phyloP scores from a whole-genome alignment of 1,140 invertebrate species.

The Littorina saxatilis region DNA sequence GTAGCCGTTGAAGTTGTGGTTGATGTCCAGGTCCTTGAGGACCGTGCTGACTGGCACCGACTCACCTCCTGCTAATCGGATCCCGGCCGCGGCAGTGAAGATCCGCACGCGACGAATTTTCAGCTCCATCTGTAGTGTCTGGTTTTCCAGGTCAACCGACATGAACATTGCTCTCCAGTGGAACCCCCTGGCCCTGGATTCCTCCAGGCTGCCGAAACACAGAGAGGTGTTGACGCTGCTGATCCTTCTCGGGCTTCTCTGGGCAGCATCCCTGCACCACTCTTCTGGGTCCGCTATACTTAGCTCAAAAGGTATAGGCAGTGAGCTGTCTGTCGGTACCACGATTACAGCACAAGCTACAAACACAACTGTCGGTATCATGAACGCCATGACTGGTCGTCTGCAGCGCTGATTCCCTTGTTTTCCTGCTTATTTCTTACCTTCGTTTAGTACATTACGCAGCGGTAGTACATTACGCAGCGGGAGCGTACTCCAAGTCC shows the following conservation, averaged over 20 bases:
- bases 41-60: not conserved
- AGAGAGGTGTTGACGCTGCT: not conserved
- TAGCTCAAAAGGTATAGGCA: conserved; percentile 20
- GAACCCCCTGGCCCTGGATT: not conserved
- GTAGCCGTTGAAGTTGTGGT: conserved; percentile 26
- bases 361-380: too few relatives aligned
- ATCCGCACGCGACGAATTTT: not conserved
- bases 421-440: too few relatives aligned
- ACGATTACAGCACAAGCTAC: too few relatives aligned
- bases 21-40: conserved; percentile 11
- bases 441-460: too few relatives aligned
- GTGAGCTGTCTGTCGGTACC: too few relatives aligned
- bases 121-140: not conserved
- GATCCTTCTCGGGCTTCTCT: not conserved
- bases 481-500: too few relatives aligned
- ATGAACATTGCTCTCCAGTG: conserved; percentile 15
- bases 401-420: too few relatives aligned
- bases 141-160: not conserved
- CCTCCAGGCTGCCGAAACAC: conserved; percentile 13
- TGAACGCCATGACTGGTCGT: too few relatives aligned
- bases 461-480: too few relatives aligned
- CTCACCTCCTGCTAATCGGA: conserved; percentile 1
- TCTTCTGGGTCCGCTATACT: conserved; percentile 3
- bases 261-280: not conserved
- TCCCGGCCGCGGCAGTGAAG: conserved; percentile 5